These are phyloP conservation scores for Felis catus DNA, from an alignment of 2,113 vertebrate species.

Conservation along the genomic window F.catus_Fca126_mat1.0 CM031413.1:23745001-23745500, in stretches of 20 bases:
- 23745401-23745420: not conserved
- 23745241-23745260: not conserved
- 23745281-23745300: slow-evolving; percentile 22
- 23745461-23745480: not conserved
- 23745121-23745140: not conserved
- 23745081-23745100: not conserved
- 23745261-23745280: not conserved
- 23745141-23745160: not conserved
- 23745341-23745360: slow-evolving; percentile 40
- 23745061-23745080: not conserved
- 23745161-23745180: not conserved
- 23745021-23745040: not conserved
- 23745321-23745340: not conserved
- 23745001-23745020: not conserved
- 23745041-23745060: not conserved
- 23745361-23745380: not conserved
- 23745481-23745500: not conserved
- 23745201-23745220: not conserved
- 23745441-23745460: not conserved
- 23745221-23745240: not conserved
- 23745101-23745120: not conserved
- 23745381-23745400: not conserved
- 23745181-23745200: not conserved
- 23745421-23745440: not conserved
- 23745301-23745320: not conserved